Conservation (phyloP, 2,797 vertebrate species). For the Chrosomus eos region DNA sequence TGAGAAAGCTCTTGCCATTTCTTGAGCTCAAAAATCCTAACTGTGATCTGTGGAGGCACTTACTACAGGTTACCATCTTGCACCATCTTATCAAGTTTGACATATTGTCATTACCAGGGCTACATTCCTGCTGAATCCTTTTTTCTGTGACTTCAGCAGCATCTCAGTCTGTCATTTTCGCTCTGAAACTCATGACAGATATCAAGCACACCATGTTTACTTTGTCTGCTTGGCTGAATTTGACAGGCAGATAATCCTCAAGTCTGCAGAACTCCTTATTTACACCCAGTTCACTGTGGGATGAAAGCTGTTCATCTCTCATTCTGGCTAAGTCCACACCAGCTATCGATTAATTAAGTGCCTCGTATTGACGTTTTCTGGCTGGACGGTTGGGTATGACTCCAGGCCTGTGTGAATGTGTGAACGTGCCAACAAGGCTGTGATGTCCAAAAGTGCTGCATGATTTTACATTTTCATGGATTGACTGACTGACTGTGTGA, state of each 20-base stretch:
- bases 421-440: background rate
- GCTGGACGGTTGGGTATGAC: background rate
- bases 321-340: constrained; percentile 28
- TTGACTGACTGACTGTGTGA: constrained; percentile 9
- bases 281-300: constrained; percentile 24
- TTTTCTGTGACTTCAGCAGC: background rate
- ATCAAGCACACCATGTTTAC: constrained; percentile 62
- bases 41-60: background rate
- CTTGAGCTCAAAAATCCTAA: background rate
- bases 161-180: constrained; percentile 21
- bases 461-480: background rate
- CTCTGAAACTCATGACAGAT: constrained; percentile 21
- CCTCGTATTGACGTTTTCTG: constrained; percentile 40
- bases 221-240: constrained; percentile 65
- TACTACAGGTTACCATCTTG: background rate
- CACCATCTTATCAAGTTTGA: background rate
- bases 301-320: constrained; percentile 30
- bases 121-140: background rate
- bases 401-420: constrained; percentile 12
- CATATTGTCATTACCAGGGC: background rate
- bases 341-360: constrained; percentile 53
- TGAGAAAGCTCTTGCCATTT: background rate
- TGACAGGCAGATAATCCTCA: constrained; percentile 52
- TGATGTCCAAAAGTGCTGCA: background rate
- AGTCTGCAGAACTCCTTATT: constrained; percentile 42